These are phyloP conservation scores for Octopus bimaculoides DNA, from an alignment of 1,140 invertebrate species.

Conservation along the genomic window DNA sequence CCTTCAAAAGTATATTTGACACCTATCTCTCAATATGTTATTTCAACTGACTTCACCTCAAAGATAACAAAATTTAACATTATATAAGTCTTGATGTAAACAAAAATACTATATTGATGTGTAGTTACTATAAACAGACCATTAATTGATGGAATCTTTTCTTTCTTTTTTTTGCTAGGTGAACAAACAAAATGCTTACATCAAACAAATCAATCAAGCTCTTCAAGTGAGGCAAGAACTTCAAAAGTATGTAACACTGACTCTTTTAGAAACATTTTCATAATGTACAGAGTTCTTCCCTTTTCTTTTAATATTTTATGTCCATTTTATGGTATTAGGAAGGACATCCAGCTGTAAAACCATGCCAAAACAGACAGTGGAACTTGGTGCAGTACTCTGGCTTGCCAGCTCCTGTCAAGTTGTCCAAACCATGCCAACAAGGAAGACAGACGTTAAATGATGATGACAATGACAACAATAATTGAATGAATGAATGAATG, in stretches of 20 bases:
- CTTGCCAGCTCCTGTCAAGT: background rate
- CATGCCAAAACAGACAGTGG: background rate
- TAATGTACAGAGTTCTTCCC: background rate
- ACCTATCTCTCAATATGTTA: no score
- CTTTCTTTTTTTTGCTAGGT: background rate
- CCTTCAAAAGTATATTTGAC: no score
- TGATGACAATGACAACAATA: no score
- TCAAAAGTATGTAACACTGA: background rate
- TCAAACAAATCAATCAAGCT: background rate
- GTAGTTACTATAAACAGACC: no score
- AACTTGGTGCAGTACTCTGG: background rate
- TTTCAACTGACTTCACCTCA: no score
- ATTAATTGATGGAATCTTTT: background rate
- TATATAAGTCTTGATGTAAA: no score
- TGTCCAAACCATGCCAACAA: background rate
- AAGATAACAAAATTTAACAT: no score
- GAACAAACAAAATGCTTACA: background rate
- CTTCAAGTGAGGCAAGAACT: background rate
- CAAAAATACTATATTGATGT: no score
- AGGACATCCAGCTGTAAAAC: background rate
- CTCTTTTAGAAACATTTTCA: background rate
- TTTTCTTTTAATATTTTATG: background rate
- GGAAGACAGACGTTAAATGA: no score
- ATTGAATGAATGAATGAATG: no score
- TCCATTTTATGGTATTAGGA: background rate